Evolutionary conservation across 2,888 invertebrate species (phyloP), one percentile per base, ranked within the genome.

Genomic region (Diarsia brunnea): DNA sequence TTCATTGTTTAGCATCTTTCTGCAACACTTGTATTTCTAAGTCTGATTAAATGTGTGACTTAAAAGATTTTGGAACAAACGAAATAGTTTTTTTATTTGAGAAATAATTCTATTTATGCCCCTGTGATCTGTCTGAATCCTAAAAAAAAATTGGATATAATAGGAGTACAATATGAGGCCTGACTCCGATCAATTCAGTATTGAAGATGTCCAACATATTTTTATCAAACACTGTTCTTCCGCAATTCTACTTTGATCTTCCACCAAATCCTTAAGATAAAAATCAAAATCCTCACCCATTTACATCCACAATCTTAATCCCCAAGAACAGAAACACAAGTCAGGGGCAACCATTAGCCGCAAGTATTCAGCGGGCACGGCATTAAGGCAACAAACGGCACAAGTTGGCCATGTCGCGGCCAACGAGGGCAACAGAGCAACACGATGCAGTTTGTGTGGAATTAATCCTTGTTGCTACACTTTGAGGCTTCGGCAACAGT

Each of bases 381-480:
- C 84, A 87, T 77, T 88, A 87, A 82, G 77, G 73, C 71, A 76
- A 86, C 85, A 86, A 89, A 89, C 87, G 84, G 83, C 82, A 77
- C 86, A 89, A 91, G 88, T 90, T 89, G 86, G 82, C 61, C 80
- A 63, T 65, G 82, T 83, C 79, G 82, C 80, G 51, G 43, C n/a
- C 77, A 83, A 84, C 80, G 14, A 75, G 64, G 58, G 53, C 78
- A 84, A 81, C 81, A 75, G 79, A 75, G 69, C 75, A 79, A 84
- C 82, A 80, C 85, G 85, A 88, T 89, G 89, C 90, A 90, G 90
- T 88, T 90, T 88, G 81, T 89, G 90, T 84, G 74, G 87, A 90
- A 91, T 89, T 93, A 93, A 93, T 93, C 93, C 92, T 89, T 89
- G 92, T 92, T 90, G 85, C 88, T 83, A 84, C 87, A 89, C 88